Conservation (phyloP, 2,888 invertebrate species). For the Caenorhabditis zanzibari region DNA sequence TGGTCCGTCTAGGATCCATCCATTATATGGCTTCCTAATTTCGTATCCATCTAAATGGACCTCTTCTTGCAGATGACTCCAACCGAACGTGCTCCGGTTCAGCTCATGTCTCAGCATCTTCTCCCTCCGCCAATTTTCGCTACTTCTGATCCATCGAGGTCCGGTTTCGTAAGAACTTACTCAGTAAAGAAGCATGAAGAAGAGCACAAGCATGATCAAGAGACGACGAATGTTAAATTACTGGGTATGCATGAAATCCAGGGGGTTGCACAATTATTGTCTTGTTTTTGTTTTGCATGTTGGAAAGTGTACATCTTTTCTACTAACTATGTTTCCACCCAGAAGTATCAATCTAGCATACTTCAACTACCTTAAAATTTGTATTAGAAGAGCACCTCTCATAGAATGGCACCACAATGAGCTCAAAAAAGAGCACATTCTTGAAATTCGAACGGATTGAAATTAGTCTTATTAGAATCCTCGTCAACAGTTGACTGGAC, state of each 20-base stretch:
- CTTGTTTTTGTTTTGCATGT: background rate
- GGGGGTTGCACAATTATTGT: background rate
- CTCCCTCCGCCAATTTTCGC: slow-evolving; percentile 1
- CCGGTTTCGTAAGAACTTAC: background rate
- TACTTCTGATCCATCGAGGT: background rate
- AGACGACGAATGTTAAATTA: background rate
- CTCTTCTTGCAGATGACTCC: slow-evolving; percentile 5
- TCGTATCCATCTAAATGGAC: background rate
- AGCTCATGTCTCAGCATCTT: slow-evolving; percentile 5
- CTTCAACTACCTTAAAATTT: too few species aligned
- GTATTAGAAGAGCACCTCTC: too few species aligned
- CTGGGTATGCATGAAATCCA: slow-evolving; percentile 22
- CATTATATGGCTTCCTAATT: background rate
- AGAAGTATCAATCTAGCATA: too few species aligned
- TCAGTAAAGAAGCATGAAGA: background rate
- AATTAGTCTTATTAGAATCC: too few species aligned
- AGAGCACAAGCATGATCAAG: background rate
- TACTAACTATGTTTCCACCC: background rate
- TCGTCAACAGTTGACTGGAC: too few species aligned
- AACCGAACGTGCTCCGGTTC: background rate
- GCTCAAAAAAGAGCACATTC: too few species aligned
- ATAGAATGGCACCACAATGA: too few species aligned
- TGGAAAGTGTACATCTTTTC: background rate
- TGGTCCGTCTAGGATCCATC: background rate
- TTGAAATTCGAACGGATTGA: too few species aligned